Percentiles rank a stretch among this genome's conserved stretches.
Evolutionary conservation across 2,113 vertebrate genomes (phyloP).

Genomic region (Calidris pygmaea): DNA sequence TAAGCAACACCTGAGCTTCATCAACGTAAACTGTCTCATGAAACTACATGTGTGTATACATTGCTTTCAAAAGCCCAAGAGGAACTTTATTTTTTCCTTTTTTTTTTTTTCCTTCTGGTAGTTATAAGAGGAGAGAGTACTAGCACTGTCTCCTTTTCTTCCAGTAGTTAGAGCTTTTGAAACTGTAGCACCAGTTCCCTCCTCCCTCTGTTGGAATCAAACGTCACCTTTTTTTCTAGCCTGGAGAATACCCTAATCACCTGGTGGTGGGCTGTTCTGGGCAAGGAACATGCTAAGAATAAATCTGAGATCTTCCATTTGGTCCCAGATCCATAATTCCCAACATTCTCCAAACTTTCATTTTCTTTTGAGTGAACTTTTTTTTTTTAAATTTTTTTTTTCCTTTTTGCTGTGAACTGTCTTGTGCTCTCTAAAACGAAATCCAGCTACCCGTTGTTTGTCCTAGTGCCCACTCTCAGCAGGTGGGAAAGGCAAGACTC

Average conservation of each 20-base stretch:
- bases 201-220: neutral
- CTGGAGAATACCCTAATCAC: neutral
- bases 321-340: neutral
- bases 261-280: neutral
- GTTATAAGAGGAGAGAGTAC: neutral
- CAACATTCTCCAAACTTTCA: neutral
- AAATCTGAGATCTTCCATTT: neutral
- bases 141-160: neutral
- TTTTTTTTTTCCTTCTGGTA: accelerated
- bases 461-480: neutral
- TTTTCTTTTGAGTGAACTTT: neutral
- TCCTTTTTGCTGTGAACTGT: neutral
- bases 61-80: neutral
- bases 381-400: neutral
- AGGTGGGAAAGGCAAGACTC: neutral
- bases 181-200: neutral
- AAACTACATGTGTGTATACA: neutral
- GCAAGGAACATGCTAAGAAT: neutral
- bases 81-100: accelerated
- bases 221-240: neutral
- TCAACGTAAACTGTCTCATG: neutral
- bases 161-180: neutral
- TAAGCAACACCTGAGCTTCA: neutral
- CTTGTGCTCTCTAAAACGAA: neutral
- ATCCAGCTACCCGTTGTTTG: neutral